Evolutionary conservation across 2,797 vertebrate species (phyloP).

Genomic region (Danio choprae): DNA sequence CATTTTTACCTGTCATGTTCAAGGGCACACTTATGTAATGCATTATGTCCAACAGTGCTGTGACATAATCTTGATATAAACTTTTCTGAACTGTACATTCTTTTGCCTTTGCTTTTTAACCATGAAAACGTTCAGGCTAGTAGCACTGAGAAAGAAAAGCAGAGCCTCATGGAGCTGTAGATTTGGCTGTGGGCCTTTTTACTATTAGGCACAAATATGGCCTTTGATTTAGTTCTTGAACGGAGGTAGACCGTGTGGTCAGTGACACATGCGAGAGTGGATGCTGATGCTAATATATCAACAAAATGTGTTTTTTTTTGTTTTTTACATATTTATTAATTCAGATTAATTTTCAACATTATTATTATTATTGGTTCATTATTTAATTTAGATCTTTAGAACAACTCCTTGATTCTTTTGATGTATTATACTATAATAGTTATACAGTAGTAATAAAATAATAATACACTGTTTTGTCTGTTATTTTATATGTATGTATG

Average conservation of each 20-base stretch:
- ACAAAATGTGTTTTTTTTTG: background rate
- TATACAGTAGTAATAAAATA: no score
- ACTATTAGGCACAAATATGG: background rate
- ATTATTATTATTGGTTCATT: background rate
- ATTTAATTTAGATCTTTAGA: no score
- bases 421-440: no score
- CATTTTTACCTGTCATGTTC: no score
- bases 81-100: no score
- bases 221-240: slow-evolving; percentile 40
- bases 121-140: background rate
- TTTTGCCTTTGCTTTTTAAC: no score
- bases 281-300: background rate
- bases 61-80: background rate
- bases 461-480: no score
- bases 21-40: background rate
- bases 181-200: slow-evolving; percentile 22
- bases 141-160: background rate
- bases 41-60: background rate
- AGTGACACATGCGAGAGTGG: slow-evolving; percentile 38
- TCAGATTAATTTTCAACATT: background rate
- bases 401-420: no score
- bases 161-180: slow-evolving; percentile 34
- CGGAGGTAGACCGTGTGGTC: slow-evolving; percentile 29
- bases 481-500: no score
- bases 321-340: no score